phyloP scores from a whole-genome alignment of 2,888 invertebrate genomes.

The Abscondita cerata region DNA sequence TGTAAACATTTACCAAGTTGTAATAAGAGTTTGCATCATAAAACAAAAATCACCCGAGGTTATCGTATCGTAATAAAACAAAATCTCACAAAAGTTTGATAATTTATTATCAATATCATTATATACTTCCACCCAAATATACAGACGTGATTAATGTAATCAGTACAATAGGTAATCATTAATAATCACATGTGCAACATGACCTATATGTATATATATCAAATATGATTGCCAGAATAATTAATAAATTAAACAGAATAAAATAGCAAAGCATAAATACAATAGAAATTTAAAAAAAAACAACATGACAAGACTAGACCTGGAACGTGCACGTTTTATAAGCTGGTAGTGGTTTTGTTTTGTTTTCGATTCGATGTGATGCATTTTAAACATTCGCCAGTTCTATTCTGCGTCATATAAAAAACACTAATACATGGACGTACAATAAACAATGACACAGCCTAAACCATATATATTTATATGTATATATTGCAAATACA shows the following conservation, averaged over 20 bases:
- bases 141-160: conserved; percentile 65
- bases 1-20: too few relatives aligned
- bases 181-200: conserved; percentile 64
- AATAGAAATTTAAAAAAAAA: conserved; percentile 9
- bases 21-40: too few relatives aligned
- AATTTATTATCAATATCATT: conserved; percentile 52
- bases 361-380: background rate
- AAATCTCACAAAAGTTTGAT: conserved; percentile 3
- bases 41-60: too few relatives aligned
- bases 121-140: conserved; percentile 61
- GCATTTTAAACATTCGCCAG: background rate
- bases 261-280: conserved; percentile 41
- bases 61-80: too few relatives aligned
- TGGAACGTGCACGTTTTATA: conserved; percentile 10
- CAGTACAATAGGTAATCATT: conserved; percentile 56
- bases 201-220: conserved; percentile 47
- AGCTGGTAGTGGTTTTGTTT: background rate
- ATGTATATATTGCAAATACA: conserved; percentile 12
- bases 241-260: conserved; percentile 48
- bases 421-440: conserved; percentile 1
- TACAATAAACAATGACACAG: conserved; percentile 45
- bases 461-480: conserved; percentile 46
- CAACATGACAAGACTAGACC: conserved; percentile 19
- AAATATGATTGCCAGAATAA: conserved; percentile 54
- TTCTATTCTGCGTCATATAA: conserved; percentile 1